These are phyloP conservation scores for Caenorhabditis panamensis DNA, from an alignment of 2,888 invertebrate species.

Conservation along the genomic window DNA sequence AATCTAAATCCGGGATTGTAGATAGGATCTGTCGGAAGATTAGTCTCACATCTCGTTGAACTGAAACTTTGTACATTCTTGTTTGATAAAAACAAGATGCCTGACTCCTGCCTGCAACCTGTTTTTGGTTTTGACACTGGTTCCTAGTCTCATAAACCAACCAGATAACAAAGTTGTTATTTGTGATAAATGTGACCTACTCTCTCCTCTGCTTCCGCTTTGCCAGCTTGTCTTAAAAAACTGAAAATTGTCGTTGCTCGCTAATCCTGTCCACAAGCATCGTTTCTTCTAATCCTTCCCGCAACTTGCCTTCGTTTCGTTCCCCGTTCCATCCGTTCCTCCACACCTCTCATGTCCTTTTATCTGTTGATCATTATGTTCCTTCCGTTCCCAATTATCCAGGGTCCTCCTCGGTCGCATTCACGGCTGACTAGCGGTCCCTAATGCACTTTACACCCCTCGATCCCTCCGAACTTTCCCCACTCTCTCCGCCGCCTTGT, in stretches of 20 bases:
- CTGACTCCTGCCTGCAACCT: neutral
- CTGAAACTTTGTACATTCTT: no score
- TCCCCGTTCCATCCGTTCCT: constrained; percentile 7
- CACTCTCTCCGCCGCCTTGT: constrained; percentile 31
- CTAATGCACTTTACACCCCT: constrained; percentile 56
- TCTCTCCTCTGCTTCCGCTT: constrained; percentile 14
- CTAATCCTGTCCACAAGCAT: constrained; percentile 6
- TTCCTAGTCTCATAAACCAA: neutral
- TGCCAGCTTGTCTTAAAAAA: constrained; percentile 1
- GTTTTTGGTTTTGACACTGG: neutral
- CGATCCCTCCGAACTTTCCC: constrained; percentile 18
- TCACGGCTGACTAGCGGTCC: constrained; percentile 40
- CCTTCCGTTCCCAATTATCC: constrained; percentile 46
- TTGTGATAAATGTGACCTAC: constrained; percentile 36
- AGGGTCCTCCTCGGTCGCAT: constrained; percentile 11
- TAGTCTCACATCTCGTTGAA: no score
- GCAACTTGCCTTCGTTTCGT: constrained; percentile 18
- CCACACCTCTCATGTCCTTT: constrained; percentile 23
- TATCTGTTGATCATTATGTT: constrained; percentile 38
- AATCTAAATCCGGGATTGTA: no score
- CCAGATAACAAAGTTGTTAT: constrained; percentile 47
- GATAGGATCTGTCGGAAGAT: no score
- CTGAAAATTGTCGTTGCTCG: constrained; percentile 25
- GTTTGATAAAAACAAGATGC: neutral
- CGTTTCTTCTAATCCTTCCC: constrained; percentile 34